Evolutionary conservation across 2,113 vertebrate species (phyloP).

Genomic region (Dicentrarchus labrax): DNA sequence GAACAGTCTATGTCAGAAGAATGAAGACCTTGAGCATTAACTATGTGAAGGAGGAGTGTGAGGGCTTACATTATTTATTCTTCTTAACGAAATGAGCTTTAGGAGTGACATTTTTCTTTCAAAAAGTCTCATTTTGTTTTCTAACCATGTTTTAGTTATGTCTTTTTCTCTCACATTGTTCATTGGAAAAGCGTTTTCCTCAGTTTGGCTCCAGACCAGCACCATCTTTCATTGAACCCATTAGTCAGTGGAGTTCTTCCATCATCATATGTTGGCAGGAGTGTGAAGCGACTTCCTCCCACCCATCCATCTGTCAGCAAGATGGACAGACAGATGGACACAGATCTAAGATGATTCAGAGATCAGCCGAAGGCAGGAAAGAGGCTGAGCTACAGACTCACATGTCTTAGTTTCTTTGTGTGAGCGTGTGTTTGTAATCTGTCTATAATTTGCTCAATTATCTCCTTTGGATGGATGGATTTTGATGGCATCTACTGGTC

Average conservation of each 20-base stretch:
- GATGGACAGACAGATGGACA: conserved; percentile 60
- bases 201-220: conserved; percentile 1
- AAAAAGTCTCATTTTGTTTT: background rate
- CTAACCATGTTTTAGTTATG: background rate
- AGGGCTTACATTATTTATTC: background rate
- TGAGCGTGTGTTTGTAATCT: background rate
- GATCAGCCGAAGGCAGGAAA: conserved; percentile 6
- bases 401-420: conserved; percentile 26
- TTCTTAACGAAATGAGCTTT: background rate
- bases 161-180: background rate
- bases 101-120: background rate
- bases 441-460: background rate
- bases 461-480: background rate
- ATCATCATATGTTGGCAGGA: conserved; percentile 46
- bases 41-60: background rate
- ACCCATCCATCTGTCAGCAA: conserved; percentile 50
- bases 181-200: background rate
- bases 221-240: conserved; percentile 37
- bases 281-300: conserved; percentile 42
- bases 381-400: conserved; percentile 3
- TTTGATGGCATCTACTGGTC: background rate
- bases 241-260: conserved; percentile 18
- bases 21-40: background rate
- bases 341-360: conserved; percentile 42
- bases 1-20: background rate